Base-by-base conservation (phyloP, 2,888 invertebrate species). In the Ametastegia equiseti region DNA sequence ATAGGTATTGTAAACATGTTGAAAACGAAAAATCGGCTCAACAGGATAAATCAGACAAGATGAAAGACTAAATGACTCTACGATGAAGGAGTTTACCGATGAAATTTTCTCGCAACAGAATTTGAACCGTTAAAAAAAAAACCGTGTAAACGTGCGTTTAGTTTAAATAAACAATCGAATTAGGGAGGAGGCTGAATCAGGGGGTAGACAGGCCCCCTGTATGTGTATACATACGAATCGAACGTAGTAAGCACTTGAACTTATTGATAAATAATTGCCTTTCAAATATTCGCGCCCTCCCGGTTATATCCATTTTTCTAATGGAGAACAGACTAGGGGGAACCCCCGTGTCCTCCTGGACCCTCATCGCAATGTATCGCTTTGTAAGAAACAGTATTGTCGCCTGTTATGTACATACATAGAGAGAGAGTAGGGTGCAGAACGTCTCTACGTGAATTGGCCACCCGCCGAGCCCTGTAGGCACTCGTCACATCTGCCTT, bases 401-500 rank as follows among this genome's bases (percentile, higher is more conserved):
- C 82, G 54, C 50, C 19, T 54, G n/a, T n/a, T n/a, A n/a, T n/a
- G n/a, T n/a, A n/a, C n/a, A n/a, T n/a, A n/a, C n/a, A n/a, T n/a
- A n/a, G n/a, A n/a, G n/a, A n/a, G n/a, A n/a, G n/a, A 83, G 83
- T 80, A 82, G 86, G 84, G 82, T 84, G 82, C 57, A 27, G 81
- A 57, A 82, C 13, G 79, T 73, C 71, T 63, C 85, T 75, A 54
- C 54, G 33, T 54, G 75, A 57, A 57, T 78, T 63, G 78, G 60
- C 63, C 78, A 78, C 78, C 78, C 78, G 78, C 78, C 27, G 88
- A 79, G 86, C 85, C 85, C 86, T 84, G 85, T 87, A 84, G 86
- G 85, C 86, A 87, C 88, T 88, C 88, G 86, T 87, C 87, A 88
- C 90, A 90, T 90, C 90, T 90, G 90, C 90, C 87, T 89, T 89